Evolutionary conservation across 2,113 vertebrate species (phyloP).

Genomic region (Centropristis striata): DNA sequence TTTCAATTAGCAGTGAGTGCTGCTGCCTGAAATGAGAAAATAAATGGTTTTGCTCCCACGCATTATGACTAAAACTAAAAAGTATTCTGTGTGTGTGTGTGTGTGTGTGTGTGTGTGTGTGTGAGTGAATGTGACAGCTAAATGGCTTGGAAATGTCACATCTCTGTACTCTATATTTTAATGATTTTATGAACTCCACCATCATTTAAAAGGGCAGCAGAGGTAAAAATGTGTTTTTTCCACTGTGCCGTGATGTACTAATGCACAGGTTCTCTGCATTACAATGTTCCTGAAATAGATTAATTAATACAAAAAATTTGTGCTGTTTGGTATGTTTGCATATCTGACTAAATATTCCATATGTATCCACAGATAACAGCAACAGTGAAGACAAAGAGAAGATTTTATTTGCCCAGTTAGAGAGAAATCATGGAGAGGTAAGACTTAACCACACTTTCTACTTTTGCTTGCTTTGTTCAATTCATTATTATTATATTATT

Average conservation of each 20-base stretch:
- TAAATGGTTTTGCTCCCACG: constrained; percentile 39
- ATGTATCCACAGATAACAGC: constrained; percentile 76
- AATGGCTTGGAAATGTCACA: constrained; percentile 55
- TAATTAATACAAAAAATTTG: too few relatives aligned
- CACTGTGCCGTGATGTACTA: not conserved
- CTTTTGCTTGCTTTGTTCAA: not conserved
- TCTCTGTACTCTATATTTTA: constrained; percentile 7
- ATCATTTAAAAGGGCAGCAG: not conserved
- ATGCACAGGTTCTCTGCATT: not conserved
- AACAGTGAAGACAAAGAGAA: constrained; percentile 87
- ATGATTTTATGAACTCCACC: not conserved
- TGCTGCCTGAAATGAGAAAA: constrained; percentile 38
- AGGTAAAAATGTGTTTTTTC: not conserved
- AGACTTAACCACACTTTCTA: constrained; percentile 26
- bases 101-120: constrained; percentile 1
- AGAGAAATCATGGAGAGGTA: constrained; percentile 80
- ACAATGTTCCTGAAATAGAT: not conserved
- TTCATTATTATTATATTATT: not conserved
- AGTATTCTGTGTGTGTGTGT: constrained; percentile 6
- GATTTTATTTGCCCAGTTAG: constrained; percentile 74
- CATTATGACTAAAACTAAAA: constrained; percentile 28
- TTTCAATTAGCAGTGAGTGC: constrained; percentile 29
- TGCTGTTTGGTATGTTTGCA: not conserved
- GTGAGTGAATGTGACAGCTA: constrained; percentile 35
- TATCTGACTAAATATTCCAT: not conserved